Evolutionary conservation across 2,888 invertebrate species (phyloP).

Genomic region (Ischnus inquisitorius): DNA sequence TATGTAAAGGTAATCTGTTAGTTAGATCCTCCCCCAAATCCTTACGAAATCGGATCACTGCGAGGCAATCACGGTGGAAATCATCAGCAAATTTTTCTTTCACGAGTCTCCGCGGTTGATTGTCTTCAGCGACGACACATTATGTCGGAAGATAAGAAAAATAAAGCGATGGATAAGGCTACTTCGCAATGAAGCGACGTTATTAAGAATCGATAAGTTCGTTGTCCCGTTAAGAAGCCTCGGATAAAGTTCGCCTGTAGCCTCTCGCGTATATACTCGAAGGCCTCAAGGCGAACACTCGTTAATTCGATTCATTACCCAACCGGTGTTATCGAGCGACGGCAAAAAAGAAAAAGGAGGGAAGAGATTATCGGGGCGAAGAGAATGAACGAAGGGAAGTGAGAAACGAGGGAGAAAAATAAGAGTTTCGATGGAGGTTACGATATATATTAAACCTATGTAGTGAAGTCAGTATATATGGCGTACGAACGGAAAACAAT

Average conservation of each 20-base stretch:
- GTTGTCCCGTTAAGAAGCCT: slow-evolving; percentile 64
- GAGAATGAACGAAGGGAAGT: slow-evolving; percentile 19
- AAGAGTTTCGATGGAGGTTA: slow-evolving; percentile 8
- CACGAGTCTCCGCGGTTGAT: neutral
- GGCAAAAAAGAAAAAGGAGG: slow-evolving; percentile 27
- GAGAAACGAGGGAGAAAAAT: slow-evolving; percentile 7
- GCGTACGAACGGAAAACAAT: neutral
- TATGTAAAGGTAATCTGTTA: too few species aligned
- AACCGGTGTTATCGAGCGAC: slow-evolving; percentile 34
- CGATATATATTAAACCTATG: neutral
- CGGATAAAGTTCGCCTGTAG: slow-evolving; percentile 58
- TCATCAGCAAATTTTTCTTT: too few species aligned
- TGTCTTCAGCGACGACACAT: neutral
- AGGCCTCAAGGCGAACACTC: slow-evolving; percentile 62
- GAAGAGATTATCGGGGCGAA: slow-evolving; percentile 55
- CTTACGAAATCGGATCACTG: too few species aligned
- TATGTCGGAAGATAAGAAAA: neutral
- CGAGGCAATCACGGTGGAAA: too few species aligned
- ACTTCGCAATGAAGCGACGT: slow-evolving; percentile 17
- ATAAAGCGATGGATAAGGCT: slow-evolving; percentile 28
- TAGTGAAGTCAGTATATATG: neutral
- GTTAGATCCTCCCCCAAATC: too few species aligned
- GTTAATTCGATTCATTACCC: slow-evolving; percentile 70
- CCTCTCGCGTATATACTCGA: slow-evolving; percentile 9
- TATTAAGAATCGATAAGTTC: slow-evolving; percentile 67